Evolutionary conservation across 2,797 vertebrate genomes (phyloP), one percentile per base, ranked within the genome.

Genomic region (Hydrolagus colliei): DNA sequence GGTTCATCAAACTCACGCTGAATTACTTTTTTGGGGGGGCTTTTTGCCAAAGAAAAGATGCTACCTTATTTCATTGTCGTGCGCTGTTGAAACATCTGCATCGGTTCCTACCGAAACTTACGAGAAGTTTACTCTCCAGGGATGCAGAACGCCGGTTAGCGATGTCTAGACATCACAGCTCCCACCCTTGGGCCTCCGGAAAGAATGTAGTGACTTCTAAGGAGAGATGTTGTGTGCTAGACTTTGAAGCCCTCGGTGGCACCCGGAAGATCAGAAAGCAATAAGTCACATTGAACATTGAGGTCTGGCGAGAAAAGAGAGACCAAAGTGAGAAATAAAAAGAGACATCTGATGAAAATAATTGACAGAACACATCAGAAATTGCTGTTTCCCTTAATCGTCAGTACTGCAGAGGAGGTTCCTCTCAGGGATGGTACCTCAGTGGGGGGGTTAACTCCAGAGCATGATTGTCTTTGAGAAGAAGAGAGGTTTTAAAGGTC

Each of bases 201-300:
- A 84, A 84, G 63, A 71, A 84, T 84, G 79, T n/a, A 67, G 32
- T n/a, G 22, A 61, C 77, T 35, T 35, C 68, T 32, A 16, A 63
- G 78, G 65, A 68, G 65, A 27, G 41, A 35, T 63, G 41, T 18
- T 71, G 6, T 65, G 41, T 52, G 1, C 3, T 20, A 5, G 65
- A 67, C 32, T 2, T 77, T 68, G 77, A 65, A 27, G 79, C 27
- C 4, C 13, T 13, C 41, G 79, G 18, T 11, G 35, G 32, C 10
- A 84, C 32, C 18, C 27, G 11, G n/a, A 32, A 67, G 63, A 80
- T 80, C 62, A 65, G 22, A 20, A 6, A 61, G 61, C n/a, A 80
- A 32, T 65, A 22, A 6, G 9, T 80, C 62, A 68, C 63, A 16
- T n/a, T 35, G 9, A 80, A 14, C 11, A 8, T 67, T 65, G 22